Evolutionary conservation across 2,113 vertebrate genomes (phyloP), one percentile per base, ranked within the genome.

Genomic region (Mola mola): DNA sequence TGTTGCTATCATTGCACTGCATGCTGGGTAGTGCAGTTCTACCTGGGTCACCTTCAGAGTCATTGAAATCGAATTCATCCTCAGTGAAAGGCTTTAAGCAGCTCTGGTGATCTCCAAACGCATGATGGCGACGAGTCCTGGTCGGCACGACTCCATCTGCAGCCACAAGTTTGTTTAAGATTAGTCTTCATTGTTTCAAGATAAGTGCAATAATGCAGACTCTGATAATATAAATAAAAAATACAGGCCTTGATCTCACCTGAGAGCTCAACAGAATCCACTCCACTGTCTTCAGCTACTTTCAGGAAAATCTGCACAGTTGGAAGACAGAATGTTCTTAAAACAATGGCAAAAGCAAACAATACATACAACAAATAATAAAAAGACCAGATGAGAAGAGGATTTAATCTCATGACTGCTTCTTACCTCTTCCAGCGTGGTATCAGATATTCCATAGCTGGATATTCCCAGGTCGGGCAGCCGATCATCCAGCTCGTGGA

Each of bases 361-460:
- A 40, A 8, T 8, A 12, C 28, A 12, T 8, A 15, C 26, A 33
- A 9, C 6, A 2, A 9, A 28, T 28, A 24, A 41, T 4, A 22
- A 22, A 22, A 7, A 24, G 9, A 8, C 12, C 17, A 37, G 17
- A 48, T 17, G 25, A 34, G 11, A 4, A 36, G n/a, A 1, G 6
- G 13, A 2, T 17, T 2, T 9, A 20, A 15, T 0, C 12, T 12
- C 10, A 38, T 22, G 2, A 19, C 51, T 25, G 33, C 8, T 58
- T 10, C 84, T 61, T 70, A 98, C 97, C 90, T 99, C 97, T 52
- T 99, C 97, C 53, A 99, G 87, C 1, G 96, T 98, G 3, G 97
- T 99, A 87, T 99, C 97, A 4, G 97, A 98, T 86, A 99, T 95
- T 63, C 97, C 97, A 0, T 99, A 99, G 83, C 97, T 99, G 22